Percentiles rank a stretch among this genome's conserved stretches.
phyloP scores from a whole-genome alignment of 2,113 vertebrate genomes.

The Salvelinus fontinalis region DNA sequence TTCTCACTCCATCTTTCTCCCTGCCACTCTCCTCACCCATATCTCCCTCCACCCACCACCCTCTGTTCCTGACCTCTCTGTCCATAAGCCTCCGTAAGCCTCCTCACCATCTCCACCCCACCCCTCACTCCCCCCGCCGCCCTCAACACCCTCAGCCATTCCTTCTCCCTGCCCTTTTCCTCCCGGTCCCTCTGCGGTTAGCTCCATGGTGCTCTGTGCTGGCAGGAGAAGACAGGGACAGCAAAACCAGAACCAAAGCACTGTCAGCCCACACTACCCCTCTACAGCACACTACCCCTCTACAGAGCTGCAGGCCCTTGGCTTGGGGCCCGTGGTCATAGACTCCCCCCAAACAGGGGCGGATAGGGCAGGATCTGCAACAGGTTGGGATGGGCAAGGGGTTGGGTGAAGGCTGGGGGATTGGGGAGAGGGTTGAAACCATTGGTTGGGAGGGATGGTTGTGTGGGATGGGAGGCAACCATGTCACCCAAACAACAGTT shows the following conservation, averaged over 20 bases:
- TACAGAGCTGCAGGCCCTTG: conserved; percentile 42
- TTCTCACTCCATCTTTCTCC: background rate
- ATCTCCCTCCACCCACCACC: conserved; percentile 22
- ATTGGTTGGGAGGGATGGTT: no score
- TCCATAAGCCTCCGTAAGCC: no score
- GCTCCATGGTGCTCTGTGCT: conserved; percentile 49
- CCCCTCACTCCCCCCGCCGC: background rate
- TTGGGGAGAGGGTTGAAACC: background rate
- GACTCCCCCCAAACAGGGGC: background rate
- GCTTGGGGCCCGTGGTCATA: background rate
- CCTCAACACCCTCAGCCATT: background rate
- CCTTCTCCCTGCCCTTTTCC: background rate
- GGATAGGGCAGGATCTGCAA: conserved; percentile 5
- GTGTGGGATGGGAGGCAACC: background rate
- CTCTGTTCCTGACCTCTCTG: background rate
- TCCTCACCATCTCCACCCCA: no score
- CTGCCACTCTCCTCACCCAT: conserved; percentile 15
- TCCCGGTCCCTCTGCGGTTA: conserved; percentile 36
- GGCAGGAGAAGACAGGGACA: conserved; percentile 52
- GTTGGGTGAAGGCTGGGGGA: background rate
- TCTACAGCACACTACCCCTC: conserved; percentile 44
- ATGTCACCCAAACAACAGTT: background rate
- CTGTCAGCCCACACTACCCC: conserved; percentile 44
- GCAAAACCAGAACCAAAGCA: background rate
- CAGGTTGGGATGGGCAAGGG: no score